Evolutionary conservation across 2,113 vertebrate genomes (phyloP).

Genomic region (Caracal caracal): DNA sequence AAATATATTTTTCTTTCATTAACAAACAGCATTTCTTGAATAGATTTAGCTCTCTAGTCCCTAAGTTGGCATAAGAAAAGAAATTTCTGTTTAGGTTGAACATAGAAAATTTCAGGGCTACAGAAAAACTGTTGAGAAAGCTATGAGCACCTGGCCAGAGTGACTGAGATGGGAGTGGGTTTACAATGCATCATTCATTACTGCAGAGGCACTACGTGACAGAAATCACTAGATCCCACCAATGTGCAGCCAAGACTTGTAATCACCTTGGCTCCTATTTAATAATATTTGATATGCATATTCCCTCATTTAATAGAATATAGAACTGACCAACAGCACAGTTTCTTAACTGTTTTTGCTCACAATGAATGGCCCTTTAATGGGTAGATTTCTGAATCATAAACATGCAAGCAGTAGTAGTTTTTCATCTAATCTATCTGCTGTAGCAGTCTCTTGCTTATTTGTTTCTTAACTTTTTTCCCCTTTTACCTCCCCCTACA

Average conservation of each 20-base stretch:
- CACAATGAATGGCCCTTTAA: slow-evolving; percentile 62
- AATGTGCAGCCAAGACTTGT: slow-evolving; percentile 45
- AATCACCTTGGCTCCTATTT: slow-evolving; percentile 61
- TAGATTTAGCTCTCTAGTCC: slow-evolving; percentile 51
- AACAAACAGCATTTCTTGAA: slow-evolving; percentile 65
- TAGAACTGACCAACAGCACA: neutral
- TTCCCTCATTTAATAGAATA: slow-evolving; percentile 17
- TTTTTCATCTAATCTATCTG: slow-evolving; percentile 53
- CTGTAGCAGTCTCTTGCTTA: slow-evolving; percentile 55
- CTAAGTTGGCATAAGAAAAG: slow-evolving; percentile 63
- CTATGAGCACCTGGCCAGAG: slow-evolving; percentile 70
- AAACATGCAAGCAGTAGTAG: slow-evolving; percentile 39
- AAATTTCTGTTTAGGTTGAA: slow-evolving; percentile 65
- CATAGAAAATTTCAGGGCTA: slow-evolving; percentile 64
- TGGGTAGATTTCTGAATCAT: slow-evolving; percentile 62
- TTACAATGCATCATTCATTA: slow-evolving; percentile 80
- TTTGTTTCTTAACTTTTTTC: slow-evolving; percentile 78
- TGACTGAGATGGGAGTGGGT: slow-evolving; percentile 68
- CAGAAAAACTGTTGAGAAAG: slow-evolving; percentile 73
- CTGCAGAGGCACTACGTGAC: slow-evolving; percentile 72
- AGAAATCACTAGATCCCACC: slow-evolving; percentile 71
- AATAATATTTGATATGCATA: slow-evolving; percentile 50
- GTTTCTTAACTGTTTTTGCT: slow-evolving; percentile 51
- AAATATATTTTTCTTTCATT: slow-evolving; percentile 62
- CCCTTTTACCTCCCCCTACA: slow-evolving; percentile 78